Evolutionary conservation across 2,113 vertebrate species (phyloP).

Genomic region (Hiodon alosoides): DNA sequence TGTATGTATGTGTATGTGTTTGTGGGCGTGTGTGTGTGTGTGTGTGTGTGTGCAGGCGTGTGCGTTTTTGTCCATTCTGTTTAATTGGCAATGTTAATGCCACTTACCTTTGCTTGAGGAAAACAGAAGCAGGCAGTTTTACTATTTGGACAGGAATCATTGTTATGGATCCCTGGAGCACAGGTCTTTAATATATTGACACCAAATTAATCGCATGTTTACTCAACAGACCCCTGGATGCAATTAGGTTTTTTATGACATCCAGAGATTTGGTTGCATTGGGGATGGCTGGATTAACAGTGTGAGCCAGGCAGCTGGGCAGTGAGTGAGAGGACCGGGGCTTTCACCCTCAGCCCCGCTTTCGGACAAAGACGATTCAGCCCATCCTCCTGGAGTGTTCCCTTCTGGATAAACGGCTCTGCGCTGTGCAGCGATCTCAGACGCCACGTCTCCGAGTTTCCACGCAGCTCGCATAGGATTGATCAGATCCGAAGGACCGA

Average conservation of each 20-base stretch:
- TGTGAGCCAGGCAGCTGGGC: slow-evolving; percentile 8
- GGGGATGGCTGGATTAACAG: slow-evolving; percentile 30
- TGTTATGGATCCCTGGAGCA: slow-evolving; percentile 1
- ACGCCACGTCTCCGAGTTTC: too few species aligned
- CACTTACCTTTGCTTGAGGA: slow-evolving; percentile 2
- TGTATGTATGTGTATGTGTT: too few species aligned
- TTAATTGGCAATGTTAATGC: background rate
- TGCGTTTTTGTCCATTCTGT: too few species aligned
- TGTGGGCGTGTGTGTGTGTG: too few species aligned
- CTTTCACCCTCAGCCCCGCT: slow-evolving; percentile 45
- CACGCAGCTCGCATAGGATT: too few species aligned
- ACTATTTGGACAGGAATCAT: background rate
- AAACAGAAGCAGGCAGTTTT: slow-evolving; percentile 11
- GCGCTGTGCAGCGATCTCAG: background rate
- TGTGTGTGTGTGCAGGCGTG: too few species aligned
- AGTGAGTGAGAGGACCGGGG: slow-evolving; percentile 66
- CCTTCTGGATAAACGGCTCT: background rate
- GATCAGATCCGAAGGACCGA: too few species aligned
- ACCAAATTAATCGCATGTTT: background rate
- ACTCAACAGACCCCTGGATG: slow-evolving; percentile 1
- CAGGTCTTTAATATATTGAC: slow-evolving; percentile 5
- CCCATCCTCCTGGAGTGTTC: too few species aligned
- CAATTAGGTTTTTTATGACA: slow-evolving; percentile 20
- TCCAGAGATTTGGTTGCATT: slow-evolving; percentile 5
- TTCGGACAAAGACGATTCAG: background rate